Evolutionary conservation across 2,888 invertebrate species (phyloP).

Genomic region (Heliconius ismenius): DNA sequence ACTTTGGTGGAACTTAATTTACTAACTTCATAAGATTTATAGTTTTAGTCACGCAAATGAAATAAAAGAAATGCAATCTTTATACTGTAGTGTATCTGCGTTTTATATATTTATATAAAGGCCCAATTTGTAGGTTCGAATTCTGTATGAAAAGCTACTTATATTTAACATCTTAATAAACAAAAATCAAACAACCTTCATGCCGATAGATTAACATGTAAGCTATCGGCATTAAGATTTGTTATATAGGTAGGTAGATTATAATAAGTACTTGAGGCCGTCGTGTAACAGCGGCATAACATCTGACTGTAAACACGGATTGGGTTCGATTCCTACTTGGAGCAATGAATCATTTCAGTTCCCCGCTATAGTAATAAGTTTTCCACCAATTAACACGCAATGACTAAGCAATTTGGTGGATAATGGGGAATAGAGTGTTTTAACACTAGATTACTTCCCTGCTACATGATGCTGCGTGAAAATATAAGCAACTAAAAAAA

Average conservation of each 20-base stretch:
- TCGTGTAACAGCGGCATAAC: too few species aligned
- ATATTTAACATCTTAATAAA: too few species aligned
- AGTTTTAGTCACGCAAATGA: slow-evolving; percentile 12
- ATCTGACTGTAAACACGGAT: too few species aligned
- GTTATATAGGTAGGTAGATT: too few species aligned
- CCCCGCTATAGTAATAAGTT: too few species aligned
- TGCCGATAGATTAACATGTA: too few species aligned
- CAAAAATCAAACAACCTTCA: too few species aligned
- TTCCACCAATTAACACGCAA: neutral
- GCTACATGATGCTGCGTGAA: neutral
- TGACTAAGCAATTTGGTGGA: neutral
- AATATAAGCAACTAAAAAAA: neutral
- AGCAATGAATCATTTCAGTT: too few species aligned
- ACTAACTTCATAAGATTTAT: slow-evolving; percentile 3
- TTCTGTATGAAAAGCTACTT: neutral
- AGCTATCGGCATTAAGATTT: too few species aligned
- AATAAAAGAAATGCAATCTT: neutral
- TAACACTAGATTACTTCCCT: neutral
- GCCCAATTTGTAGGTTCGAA: neutral
- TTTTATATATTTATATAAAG: neutral
- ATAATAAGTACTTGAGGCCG: too few species aligned
- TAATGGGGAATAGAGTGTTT: neutral
- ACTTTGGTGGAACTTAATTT: slow-evolving; percentile 2
- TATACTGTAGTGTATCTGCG: neutral
- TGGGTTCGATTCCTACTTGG: too few species aligned